Percentiles rank a stretch among this genome's conserved stretches.
phyloP scores from a whole-genome alignment of 2,797 vertebrate genomes.

The Sebastolobus alascanus region DNA sequence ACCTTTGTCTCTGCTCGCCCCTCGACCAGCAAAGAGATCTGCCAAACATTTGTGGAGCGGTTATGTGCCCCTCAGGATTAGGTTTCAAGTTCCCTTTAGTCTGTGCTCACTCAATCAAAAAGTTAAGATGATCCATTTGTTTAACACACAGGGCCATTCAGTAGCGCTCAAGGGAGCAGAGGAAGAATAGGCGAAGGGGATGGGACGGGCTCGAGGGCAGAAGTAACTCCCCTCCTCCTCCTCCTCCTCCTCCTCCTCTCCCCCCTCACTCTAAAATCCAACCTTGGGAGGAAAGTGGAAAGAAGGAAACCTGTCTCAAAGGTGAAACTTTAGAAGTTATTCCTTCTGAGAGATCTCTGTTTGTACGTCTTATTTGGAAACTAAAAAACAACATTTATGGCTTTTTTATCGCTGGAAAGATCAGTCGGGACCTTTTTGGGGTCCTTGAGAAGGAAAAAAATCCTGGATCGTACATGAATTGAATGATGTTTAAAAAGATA shows the following conservation, averaged over 20 bases:
- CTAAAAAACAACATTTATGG: neutral
- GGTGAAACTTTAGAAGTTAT: conserved; percentile 43
- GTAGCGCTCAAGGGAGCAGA: conserved; percentile 83
- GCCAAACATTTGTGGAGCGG: conserved; percentile 85
- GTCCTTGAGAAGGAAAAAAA: neutral
- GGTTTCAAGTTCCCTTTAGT: conserved; percentile 89
- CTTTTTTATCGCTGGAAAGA: conserved; percentile 14
- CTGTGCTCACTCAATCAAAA: conserved; percentile 89
- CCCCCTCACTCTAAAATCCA: conserved; percentile 60
- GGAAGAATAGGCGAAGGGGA: conserved; percentile 77
- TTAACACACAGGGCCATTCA: conserved; percentile 89
- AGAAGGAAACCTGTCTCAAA: conserved; percentile 62
- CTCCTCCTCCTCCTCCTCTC: conserved; percentile 16
- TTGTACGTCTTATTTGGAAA: conserved; percentile 4
- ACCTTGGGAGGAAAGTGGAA: conserved; percentile 69
- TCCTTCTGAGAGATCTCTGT: conserved; percentile 14
- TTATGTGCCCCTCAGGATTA: conserved; percentile 85
- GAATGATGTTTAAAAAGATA: conserved; percentile 21
- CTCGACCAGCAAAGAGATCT: conserved; percentile 80
- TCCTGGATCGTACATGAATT: conserved; percentile 11
- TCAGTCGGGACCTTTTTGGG: conserved; percentile 12
- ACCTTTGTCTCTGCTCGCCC: conserved; percentile 83
- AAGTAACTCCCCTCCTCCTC: conserved; percentile 60
- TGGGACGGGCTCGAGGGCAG: conserved; percentile 74
- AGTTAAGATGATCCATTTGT: conserved; percentile 90